Percentiles rank a stretch among this genome's conserved stretches.
phyloP scores from a whole-genome alignment of 2,113 vertebrate genomes.

The Mugil cephalus region DNA sequence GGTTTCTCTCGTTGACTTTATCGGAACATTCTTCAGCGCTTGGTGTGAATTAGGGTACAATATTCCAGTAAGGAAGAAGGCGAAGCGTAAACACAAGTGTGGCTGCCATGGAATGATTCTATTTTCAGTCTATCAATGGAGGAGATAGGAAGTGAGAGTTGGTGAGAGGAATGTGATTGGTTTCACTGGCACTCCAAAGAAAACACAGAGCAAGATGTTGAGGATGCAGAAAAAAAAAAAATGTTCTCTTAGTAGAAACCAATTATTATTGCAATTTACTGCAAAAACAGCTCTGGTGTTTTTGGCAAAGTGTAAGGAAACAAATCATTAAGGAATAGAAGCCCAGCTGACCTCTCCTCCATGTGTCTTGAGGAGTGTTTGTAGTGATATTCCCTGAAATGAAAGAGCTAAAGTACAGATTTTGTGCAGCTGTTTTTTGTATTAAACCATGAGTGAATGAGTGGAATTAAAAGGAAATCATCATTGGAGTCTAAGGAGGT shows the following conservation, averaged over 20 bases:
- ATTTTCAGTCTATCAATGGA: constrained; percentile 74
- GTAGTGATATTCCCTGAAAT: constrained; percentile 38
- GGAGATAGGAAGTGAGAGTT: constrained; percentile 66
- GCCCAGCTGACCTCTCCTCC: constrained; percentile 48
- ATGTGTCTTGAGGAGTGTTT: constrained; percentile 24
- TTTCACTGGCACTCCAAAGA: constrained; percentile 56
- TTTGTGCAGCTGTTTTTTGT: constrained; percentile 14
- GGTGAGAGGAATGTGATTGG: constrained; percentile 64
- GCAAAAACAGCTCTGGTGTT: constrained; percentile 59
- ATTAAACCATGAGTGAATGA: constrained; percentile 1
- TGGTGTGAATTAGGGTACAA: constrained; percentile 71
- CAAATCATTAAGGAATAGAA: constrained; percentile 56
- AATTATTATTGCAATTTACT: constrained; percentile 71
- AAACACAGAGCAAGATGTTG: constrained; percentile 25
- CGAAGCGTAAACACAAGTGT: constrained; percentile 65
- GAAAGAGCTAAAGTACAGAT: constrained; percentile 19
- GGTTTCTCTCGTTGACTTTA: constrained; percentile 75
- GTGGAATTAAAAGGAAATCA: neutral
- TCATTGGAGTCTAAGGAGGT: too few relatives aligned
- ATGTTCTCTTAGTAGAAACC: constrained; percentile 62
- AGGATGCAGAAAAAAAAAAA: constrained; percentile 59
- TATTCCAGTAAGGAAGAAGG: constrained; percentile 79
- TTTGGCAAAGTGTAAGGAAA: constrained; percentile 63
- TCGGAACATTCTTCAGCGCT: constrained; percentile 78
- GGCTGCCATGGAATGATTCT: constrained; percentile 72